Conservation (phyloP, 2,797 vertebrate species). For the Centropyge bicolor region DNA sequence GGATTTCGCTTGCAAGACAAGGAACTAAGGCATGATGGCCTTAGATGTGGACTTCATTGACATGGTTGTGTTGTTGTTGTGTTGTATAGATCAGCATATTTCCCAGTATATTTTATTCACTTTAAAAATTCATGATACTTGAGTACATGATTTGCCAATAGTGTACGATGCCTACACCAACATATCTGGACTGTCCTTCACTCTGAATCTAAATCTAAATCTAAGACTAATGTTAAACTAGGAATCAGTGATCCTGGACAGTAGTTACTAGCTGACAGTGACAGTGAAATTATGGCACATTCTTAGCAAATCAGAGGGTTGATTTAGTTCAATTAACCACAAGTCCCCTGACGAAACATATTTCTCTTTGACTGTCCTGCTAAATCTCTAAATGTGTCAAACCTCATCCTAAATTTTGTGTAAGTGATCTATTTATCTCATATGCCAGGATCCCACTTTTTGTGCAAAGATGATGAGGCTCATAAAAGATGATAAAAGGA, state of each 20-base stretch:
- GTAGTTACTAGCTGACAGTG: not conserved
- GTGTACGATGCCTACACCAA: not conserved
- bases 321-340: slow-evolving; percentile 35
- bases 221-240: not conserved
- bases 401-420: slow-evolving; percentile 34
- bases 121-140: no score
- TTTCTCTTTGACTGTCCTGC: slow-evolving; percentile 12
- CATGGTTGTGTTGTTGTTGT: no score
- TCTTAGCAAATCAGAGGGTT: slow-evolving; percentile 4
- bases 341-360: slow-evolving; percentile 8
- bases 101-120: no score
- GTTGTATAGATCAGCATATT: no score
- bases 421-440: slow-evolving; percentile 46
- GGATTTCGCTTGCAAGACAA: no score
- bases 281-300: not conserved
- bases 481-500: slow-evolving; percentile 56
- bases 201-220: no score
- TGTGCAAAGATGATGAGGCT: slow-evolving; percentile 34
- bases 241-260: not conserved
- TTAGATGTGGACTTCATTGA: no score
- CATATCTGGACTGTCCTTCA: no score
- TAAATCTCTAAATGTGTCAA: slow-evolving; percentile 40
- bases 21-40: no score
- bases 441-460: slow-evolving; percentile 39
- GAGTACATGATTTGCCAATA: no score